Percentiles rank a stretch among this genome's conserved stretches.
These are phyloP conservation scores for Onthophagus taurus DNA, from an alignment of 1,140 invertebrate genomes.

Conservation along the genomic window DNA sequence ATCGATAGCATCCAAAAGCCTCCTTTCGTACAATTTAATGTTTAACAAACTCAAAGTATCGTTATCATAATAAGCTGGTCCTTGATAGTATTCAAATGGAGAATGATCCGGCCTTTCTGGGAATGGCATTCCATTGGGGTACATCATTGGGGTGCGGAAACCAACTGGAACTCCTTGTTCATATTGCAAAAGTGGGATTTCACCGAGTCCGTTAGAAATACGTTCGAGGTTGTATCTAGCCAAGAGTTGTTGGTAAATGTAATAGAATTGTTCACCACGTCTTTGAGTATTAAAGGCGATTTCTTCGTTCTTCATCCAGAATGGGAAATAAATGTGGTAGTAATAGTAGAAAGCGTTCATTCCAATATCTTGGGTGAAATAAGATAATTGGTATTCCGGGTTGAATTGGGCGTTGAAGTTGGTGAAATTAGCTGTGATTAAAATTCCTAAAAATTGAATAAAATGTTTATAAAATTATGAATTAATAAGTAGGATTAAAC, in stretches of 20 bases:
- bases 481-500: no score
- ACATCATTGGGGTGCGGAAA: conserved; percentile 53
- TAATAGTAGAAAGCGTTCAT: conserved; percentile 56
- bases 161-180: conserved; percentile 46
- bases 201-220: conserved; percentile 50
- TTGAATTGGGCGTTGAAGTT: conserved; percentile 33
- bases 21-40: conserved; percentile 42
- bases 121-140: conserved; percentile 55
- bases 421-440: conserved; percentile 45
- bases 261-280: conserved; percentile 56
- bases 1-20: conserved; percentile 54
- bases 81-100: background rate
- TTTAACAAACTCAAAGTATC: conserved; percentile 25
- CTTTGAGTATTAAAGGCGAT: conserved; percentile 41
- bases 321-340: conserved; percentile 51
- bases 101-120: conserved; percentile 43
- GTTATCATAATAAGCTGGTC: background rate
- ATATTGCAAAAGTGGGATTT: conserved; percentile 48
- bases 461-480: no score
- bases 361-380: conserved; percentile 60
- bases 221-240: conserved; percentile 59
- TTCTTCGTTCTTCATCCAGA: conserved; percentile 49
- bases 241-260: conserved; percentile 49
- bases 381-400: conserved; percentile 48
- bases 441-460: no score